Evolutionary conservation across 2,113 vertebrate species (phyloP), one percentile per base, ranked within the genome.

Genomic region (Rhadina sibilatrix): DNA sequence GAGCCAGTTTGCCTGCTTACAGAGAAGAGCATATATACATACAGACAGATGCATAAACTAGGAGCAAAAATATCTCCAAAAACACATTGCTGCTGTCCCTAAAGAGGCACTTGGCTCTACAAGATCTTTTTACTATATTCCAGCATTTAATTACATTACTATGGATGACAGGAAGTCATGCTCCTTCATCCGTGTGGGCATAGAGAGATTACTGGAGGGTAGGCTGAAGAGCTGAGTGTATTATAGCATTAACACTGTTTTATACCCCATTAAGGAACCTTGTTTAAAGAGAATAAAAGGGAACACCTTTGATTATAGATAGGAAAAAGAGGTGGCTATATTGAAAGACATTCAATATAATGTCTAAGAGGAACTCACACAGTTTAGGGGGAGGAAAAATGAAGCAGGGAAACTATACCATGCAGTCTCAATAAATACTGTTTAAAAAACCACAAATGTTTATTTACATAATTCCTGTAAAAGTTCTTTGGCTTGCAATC

Each of bases 381-480:
- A 83, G 44, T 3, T 3, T 23, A 28, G 5, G 6, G 40, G 11
- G 2, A 15, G 1, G 12, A 38, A 52, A 63, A 54, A 20, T 17
- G 13, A 60, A 79, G 17, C 38, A 65, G 22, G 4, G 7, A 61
- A 61, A 40, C 8, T 12, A 15, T 44, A 23, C 5, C 10, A 89
- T 38, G 20, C 14, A 42, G 11, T 46, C 23, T 59, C 64, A 83
- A 70, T 16, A 57, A 69, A 69, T 38, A 46, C 37, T 42, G 28
- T 66, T 46, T 50, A 9, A 78, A 87, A 90, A 13, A 31, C 3
- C 14, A 50, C 7, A 74, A 70, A 78, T 75, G 6, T 12, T 93
- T 89, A 83, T 92, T 81, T 59, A 40, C 15, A 30, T 52, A 14
- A 87, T 75, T 78, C 81, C 33, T 87, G 30, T 81, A 87, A 94